Conservation (phyloP, 2,797 vertebrate species). For the Liasis olivaceus region DNA sequence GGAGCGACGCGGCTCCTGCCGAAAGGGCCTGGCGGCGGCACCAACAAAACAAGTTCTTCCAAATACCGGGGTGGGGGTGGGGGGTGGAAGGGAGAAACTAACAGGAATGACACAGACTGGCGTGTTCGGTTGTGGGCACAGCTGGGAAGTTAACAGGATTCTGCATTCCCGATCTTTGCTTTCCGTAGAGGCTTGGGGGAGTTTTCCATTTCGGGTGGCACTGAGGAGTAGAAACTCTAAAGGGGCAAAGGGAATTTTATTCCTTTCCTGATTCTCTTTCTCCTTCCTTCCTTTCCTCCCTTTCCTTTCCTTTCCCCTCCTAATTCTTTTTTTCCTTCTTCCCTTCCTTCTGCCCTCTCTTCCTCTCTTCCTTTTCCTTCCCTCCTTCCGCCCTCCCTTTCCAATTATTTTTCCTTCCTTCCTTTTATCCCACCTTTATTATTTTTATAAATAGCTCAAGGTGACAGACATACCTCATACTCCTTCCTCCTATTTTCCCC, state of each 20-base stretch:
- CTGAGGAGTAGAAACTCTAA: neutral
- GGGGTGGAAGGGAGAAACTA: conserved; percentile 23
- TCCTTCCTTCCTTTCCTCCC: too few relatives aligned
- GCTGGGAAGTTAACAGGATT: neutral
- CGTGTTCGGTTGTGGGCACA: neutral
- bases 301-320: neutral
- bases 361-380: neutral
- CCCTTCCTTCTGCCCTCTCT: neutral
- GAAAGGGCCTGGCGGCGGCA: neutral
- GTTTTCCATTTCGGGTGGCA: neutral
- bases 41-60: conserved; percentile 30
- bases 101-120: conserved; percentile 12
- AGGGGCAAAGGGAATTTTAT: neutral
- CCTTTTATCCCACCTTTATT: too few relatives aligned
- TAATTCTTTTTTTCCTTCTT: neutral
- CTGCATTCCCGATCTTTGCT: neutral
- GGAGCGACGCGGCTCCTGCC: neutral
- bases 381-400: neutral
- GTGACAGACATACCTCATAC: too few relatives aligned
- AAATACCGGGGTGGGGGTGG: conserved; percentile 11
- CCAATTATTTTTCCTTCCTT: too few relatives aligned
- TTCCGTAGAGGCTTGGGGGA: neutral
- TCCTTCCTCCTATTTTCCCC: too few relatives aligned
- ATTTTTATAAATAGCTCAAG: too few relatives aligned
- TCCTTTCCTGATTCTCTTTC: neutral